These are phyloP conservation scores for Montifringilla adamsi DNA, from an alignment of 2,113 vertebrate species.

Conservation along the genomic window DNA sequence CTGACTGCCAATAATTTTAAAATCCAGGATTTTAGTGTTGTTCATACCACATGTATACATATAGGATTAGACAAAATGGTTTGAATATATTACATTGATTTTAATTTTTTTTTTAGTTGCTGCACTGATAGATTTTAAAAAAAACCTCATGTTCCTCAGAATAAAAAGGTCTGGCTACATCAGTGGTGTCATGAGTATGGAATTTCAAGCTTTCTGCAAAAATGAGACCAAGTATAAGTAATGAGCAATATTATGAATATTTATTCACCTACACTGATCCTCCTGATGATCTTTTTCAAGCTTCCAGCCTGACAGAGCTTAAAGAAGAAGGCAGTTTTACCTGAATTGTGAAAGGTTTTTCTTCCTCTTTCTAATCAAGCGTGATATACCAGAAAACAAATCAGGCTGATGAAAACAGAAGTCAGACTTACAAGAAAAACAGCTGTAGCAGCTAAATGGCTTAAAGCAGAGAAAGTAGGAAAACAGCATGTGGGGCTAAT, in stretches of 20 bases:
- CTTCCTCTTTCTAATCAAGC: conserved; percentile 50
- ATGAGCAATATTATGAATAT: conserved; percentile 51
- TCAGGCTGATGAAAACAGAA: conserved; percentile 57
- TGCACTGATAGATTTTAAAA: neutral
- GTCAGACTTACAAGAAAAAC: conserved; percentile 54
- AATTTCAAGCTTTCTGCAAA: conserved; percentile 14
- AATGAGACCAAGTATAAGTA: conserved; percentile 37
- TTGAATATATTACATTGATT: neutral
- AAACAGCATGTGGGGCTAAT: conserved; percentile 60
- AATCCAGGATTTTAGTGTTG: neutral
- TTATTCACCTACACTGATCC: conserved; percentile 49
- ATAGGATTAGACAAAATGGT: neutral
- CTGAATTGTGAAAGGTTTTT: conserved; percentile 30
- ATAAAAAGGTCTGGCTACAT: neutral
- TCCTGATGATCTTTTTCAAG: conserved; percentile 40
- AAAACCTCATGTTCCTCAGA: neutral
- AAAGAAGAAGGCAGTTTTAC: conserved; percentile 19
- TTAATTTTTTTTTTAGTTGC: neutral
- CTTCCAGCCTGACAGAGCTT: neutral
- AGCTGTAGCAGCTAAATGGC: conserved; percentile 61
- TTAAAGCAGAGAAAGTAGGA: conserved; percentile 53
- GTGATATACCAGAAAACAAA: conserved; percentile 50
- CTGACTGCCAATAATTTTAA: neutral
- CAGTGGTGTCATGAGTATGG: neutral
- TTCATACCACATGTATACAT: neutral